phyloP scores from a whole-genome alignment of 2,888 invertebrate genomes.

The Aleiodes alternator region DNA sequence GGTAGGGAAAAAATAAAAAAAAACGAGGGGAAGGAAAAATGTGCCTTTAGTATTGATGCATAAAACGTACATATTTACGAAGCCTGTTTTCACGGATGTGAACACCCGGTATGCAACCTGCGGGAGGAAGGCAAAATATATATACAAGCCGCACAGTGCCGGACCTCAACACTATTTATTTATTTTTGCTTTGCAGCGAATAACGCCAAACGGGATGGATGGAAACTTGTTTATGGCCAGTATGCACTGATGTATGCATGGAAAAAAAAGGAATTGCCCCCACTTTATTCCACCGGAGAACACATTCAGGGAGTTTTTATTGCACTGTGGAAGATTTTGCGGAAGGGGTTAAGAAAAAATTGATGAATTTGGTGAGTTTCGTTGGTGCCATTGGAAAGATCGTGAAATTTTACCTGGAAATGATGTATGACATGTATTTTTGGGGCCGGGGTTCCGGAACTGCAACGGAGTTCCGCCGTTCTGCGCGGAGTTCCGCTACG shows the following conservation, averaged over 20 bases:
- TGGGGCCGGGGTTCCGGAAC: too few relatives aligned
- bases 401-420: too few relatives aligned
- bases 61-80: conserved; percentile 72
- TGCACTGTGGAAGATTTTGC: too few relatives aligned
- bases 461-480: too few relatives aligned
- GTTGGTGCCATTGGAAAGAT: too few relatives aligned
- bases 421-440: too few relatives aligned
- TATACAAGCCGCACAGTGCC: conserved; percentile 50
- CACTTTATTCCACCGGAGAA: not conserved
- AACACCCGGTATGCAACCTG: conserved; percentile 71
- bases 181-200: conserved; percentile 64
- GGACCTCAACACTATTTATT: conserved; percentile 69
- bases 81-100: conserved; percentile 74
- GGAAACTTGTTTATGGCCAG: conserved; percentile 70
- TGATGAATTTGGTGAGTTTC: too few relatives aligned
- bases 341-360: too few relatives aligned
- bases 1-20: conserved; percentile 14
- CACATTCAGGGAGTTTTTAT: not conserved
- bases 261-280: conserved; percentile 16
- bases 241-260: conserved; percentile 36
- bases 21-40: conserved; percentile 38
- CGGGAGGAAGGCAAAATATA: conserved; percentile 62
- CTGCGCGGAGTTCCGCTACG: too few relatives aligned
- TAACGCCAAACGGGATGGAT: conserved; percentile 63
- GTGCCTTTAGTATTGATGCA: conserved; percentile 66